Conservation (phyloP, 2,797 vertebrate species). For the Coluber constrictor region DNA sequence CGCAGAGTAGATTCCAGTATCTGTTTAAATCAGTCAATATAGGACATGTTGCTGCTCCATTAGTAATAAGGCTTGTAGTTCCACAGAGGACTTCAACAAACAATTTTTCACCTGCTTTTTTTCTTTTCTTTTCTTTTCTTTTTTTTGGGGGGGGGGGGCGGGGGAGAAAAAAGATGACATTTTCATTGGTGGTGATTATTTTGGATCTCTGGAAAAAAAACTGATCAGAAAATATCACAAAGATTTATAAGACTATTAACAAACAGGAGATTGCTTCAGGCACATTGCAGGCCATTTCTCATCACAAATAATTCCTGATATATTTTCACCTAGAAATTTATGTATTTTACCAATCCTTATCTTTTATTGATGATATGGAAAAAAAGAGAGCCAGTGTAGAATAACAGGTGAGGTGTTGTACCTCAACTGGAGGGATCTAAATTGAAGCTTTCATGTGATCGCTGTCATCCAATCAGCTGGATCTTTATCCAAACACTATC, state of each 20-base stretch:
- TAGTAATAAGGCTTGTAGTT: conserved; percentile 45
- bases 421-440: not conserved
- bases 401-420: not conserved
- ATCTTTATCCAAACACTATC: not conserved
- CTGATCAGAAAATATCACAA: conserved; percentile 46
- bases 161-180: conserved; percentile 58
- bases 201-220: conserved; percentile 58
- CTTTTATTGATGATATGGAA: not conserved
- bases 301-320: not conserved
- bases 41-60: not conserved
- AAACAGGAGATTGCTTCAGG: conserved; percentile 43
- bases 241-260: conserved; percentile 55
- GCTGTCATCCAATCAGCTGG: not conserved
- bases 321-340: not conserved
- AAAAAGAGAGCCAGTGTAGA: not conserved
- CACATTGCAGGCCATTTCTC: conserved; percentile 6
- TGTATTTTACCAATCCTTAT: not conserved
- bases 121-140: not conserved
- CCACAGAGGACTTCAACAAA: conserved; percentile 42
- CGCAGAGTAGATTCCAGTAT: not conserved
- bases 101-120: conserved; percentile 1
- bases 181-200: conserved; percentile 60
- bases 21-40: not conserved
- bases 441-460: not conserved
- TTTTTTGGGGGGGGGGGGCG: not conserved